Evolutionary conservation across 2,797 vertebrate genomes (phyloP).

Genomic region (Vultur gryphus): DNA sequence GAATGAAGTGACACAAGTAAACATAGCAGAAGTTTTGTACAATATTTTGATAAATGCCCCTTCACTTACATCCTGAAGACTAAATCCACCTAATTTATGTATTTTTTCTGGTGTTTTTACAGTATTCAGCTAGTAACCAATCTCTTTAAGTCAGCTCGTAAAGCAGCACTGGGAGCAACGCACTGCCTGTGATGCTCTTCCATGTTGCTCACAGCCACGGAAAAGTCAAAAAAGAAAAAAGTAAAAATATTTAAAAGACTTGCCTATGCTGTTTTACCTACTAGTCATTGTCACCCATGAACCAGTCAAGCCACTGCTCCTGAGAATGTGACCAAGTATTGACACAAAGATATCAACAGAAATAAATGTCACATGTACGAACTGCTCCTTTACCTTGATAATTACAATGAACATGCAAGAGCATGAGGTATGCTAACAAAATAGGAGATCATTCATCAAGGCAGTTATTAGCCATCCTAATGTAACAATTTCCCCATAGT

Average conservation of each 20-base stretch:
- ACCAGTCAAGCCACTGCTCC: neutral
- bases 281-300: neutral
- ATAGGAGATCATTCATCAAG: neutral
- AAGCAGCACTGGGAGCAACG: neutral
- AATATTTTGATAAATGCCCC: neutral
- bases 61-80: neutral
- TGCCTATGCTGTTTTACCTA: neutral
- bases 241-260: neutral
- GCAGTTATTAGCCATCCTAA: neutral
- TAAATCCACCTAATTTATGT: neutral
- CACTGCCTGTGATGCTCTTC: neutral
- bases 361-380: neutral
- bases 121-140: neutral
- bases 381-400: neutral
- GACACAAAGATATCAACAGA: neutral
- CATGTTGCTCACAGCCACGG: neutral
- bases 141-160: neutral
- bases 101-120: fast-evolving
- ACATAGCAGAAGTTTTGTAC: neutral
- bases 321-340: neutral
- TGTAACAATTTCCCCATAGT: neutral
- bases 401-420: neutral
- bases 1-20: neutral
- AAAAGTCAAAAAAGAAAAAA: neutral
- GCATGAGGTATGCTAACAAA: neutral